Base-by-base conservation (phyloP, 2,888 invertebrate species). In the Cataglyphis livida region DNA sequence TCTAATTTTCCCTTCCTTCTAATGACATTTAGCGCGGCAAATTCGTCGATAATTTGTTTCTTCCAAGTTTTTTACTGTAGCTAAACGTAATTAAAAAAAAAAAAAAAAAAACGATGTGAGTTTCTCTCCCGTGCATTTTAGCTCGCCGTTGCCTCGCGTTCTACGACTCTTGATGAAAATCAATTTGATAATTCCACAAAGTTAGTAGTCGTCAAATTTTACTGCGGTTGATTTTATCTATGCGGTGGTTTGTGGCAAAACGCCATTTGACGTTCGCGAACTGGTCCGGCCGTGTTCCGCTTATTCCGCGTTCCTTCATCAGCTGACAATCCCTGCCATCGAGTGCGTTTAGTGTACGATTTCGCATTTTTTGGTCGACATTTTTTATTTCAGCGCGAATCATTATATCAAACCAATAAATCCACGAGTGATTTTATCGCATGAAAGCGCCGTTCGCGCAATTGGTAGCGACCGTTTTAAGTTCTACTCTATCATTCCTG, bases 341-440 rank as follows among this genome's bases (percentile, higher is more conserved):
- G 51, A 64, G 18, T 38, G 41, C 44, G 35, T 76, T 62, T 62
- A 38, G 51, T 57, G 35, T 28, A 12, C 12, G 32, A 10, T 18
- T 7, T 51, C n/a, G 48, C 25, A 70, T 59, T 70, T 62, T 81
- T 81, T 57, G 28, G 28, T 61, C 54, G n/a, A 28, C 48, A 57
- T 78, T 81, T 74, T 85, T 76, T 25, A 79, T 78, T 59, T 41
- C 28, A 32, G 35, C 18, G 3, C 7, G 7, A 21, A n/a, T 57
- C 44, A 4, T 86, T 88, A 74, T 32, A 9, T 51, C 83, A 88
- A 18, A 15, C 44, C 54, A 66, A 84, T 82, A 85, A 75, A 87
- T 82, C 57, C 48, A n/a, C 7, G 61, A 61, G 44, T 44, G 21
- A 54, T 0, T 25, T 18, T 25, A 57, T 25, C 12, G 84, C 73